Evolutionary conservation across 2,113 vertebrate genomes (phyloP).

Genomic region (Labeo rohita): DNA sequence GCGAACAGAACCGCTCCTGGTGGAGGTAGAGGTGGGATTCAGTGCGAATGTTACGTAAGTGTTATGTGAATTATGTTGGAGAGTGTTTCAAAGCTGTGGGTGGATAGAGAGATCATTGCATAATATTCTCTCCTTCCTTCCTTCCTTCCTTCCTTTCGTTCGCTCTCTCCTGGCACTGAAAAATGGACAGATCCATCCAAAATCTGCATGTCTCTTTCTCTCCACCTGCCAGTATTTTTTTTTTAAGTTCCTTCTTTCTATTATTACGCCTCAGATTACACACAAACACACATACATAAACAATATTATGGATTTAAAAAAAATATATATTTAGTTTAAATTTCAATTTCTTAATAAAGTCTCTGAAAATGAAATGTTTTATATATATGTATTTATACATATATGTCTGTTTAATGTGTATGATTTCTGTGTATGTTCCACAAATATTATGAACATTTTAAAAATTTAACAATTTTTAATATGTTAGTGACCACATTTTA

Average conservation of each 20-base stretch:
- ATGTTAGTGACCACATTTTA: too few species aligned
- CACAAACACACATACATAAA: neutral
- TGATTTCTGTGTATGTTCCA: too few species aligned
- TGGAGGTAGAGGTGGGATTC: neutral
- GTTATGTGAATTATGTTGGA: conserved; percentile 15
- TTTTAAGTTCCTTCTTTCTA: neutral
- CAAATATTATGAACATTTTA: too few species aligned
- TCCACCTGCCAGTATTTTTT: neutral
- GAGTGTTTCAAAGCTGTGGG: neutral
- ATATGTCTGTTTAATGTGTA: too few species aligned
- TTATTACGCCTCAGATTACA: neutral
- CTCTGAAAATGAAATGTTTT: too few species aligned
- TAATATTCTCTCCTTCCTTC: conserved; percentile 29
- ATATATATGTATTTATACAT: too few species aligned
- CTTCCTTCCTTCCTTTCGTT: conserved; percentile 31
- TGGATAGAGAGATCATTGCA: conserved; percentile 23
- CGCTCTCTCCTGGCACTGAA: conserved; percentile 20
- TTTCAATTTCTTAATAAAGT: too few species aligned
- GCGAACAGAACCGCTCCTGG: conserved; percentile 2
- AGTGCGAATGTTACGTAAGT: neutral
- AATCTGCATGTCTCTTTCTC: neutral
- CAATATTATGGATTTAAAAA: too few species aligned
- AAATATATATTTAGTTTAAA: too few species aligned
- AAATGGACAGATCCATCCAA: neutral
- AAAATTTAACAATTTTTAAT: too few species aligned